These are phyloP conservation scores for Oophaga sylvatica DNA, from an alignment of 2,797 vertebrate species.

Conservation along the genomic window DNA sequence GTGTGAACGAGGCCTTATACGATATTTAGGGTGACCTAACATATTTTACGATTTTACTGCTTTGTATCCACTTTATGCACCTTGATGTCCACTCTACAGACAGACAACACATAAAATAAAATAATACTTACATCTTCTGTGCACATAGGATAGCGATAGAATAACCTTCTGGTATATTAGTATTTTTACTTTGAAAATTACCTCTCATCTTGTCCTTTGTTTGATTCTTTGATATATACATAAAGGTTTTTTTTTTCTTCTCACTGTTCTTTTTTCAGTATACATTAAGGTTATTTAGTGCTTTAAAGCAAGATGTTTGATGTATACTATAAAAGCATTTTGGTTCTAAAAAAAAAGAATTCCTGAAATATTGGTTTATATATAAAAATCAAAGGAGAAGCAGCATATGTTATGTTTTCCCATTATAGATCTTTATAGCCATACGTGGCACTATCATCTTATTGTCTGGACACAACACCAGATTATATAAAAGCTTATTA, in stretches of 20 bases:
- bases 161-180: constrained; percentile 7
- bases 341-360: constrained; percentile 27
- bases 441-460: not conserved
- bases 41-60: not conserved
- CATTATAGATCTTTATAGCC: constrained; percentile 11
- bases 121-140: not conserved
- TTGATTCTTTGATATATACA: constrained; percentile 42
- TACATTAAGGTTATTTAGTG: constrained; percentile 41
- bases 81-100: not conserved
- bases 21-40: not conserved
- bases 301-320: constrained; percentile 36
- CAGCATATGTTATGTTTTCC: not conserved
- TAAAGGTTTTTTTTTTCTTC: constrained; percentile 30
- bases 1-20: too few relatives aligned
- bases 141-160: not conserved
- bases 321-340: constrained; percentile 41
- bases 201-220: constrained; percentile 15
- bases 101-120: not conserved
- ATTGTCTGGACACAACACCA: not conserved
- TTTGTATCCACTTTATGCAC: not conserved
- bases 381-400: constrained; percentile 13
- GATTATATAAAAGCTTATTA: not conserved
- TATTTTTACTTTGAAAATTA: constrained; percentile 34
- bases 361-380: constrained; percentile 26
- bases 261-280: constrained; percentile 16